Base-by-base conservation (phyloP, 2,797 vertebrate species). In the Falco biarmicus region DNA sequence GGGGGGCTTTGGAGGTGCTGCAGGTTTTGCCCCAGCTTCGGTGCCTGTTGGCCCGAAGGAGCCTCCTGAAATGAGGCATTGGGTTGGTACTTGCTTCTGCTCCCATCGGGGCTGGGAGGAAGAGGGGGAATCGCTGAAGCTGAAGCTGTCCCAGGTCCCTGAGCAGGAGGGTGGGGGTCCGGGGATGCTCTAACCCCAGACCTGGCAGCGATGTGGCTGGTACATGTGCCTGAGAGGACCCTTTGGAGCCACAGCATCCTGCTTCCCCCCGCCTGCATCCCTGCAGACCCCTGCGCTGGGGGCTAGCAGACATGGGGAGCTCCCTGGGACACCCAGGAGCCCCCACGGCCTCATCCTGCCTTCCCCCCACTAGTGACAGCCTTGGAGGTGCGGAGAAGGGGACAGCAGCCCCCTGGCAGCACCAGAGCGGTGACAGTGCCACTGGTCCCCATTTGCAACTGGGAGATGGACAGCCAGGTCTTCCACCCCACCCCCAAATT, bases 271-370 rank as follows among this genome's bases (percentile, higher is more conserved):
- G 1, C 29, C 64, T 25, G 9, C 53, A 74, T 29, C 47, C 37
- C 65, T 34, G 50, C 31, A n/a, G 15, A 41, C 21, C n/a, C 13
- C 64, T 16, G 29, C 0, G 0, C 39, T 15, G 31, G 26, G 53
- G 14, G 7, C 9, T 71, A 39, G 34, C 39, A 79, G 39, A 2
- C 1, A 3, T 3, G 18, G 43, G 54, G 37, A 56, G 2, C 11
- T 16, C 17, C 64, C 20, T 1, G 0, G 24, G 14, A 7, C 28
- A 25, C 32, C 56, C 64, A 28, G 10, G 15, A 57, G 5, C 6
- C 24, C 25, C 48, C 73, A 15, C 0, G 1, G 28, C 45, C 75
- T 79, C 85, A 28, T 32, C 31, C 59, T 24, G n/a, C 47, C 12
- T 14, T 29, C 7, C 8, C 14, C 26, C 10, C 4, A 4, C 1